Conservation (phyloP, 2,797 vertebrate genomes). For the Microcaecilia unicolor region DNA sequence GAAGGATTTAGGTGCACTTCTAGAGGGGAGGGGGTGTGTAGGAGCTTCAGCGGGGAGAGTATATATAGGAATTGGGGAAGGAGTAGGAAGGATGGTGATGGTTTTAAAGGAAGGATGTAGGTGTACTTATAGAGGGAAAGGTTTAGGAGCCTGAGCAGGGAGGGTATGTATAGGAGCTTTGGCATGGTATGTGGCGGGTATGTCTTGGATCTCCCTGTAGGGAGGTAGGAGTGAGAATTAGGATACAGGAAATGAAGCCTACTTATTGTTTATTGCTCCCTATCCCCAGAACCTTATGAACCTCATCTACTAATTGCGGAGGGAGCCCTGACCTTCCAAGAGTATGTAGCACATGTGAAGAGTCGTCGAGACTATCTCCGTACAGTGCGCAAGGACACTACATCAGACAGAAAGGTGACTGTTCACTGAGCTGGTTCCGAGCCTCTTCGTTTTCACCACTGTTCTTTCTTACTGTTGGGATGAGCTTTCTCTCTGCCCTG, state of each 20-base stretch:
- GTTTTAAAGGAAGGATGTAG: no score
- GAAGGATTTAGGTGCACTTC: no score
- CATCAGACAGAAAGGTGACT: constrained; percentile 78
- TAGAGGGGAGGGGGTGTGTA: no score
- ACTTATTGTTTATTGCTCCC: background rate
- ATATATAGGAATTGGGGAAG: background rate
- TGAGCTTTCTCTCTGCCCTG: no score
- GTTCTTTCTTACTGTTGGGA: no score
- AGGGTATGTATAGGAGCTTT: no score
- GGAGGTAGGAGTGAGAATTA: background rate
- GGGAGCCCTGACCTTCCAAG: constrained; percentile 72
- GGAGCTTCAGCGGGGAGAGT: background rate
- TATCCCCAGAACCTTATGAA: constrained; percentile 71
- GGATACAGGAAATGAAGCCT: accelerated
- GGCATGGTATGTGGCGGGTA: background rate
- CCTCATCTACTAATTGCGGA: constrained; percentile 81
- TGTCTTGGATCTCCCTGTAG: background rate
- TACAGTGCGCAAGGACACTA: constrained; percentile 65
- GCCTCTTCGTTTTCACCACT: no score
- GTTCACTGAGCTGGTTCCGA: no score
- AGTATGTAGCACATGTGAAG: constrained; percentile 73
- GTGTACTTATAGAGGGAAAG: no score
- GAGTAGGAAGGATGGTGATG: no score
- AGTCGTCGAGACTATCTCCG: constrained; percentile 75
- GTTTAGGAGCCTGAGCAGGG: no score